Base-by-base conservation (phyloP, 2,888 invertebrate genomes). In the Sarcophaga rosellei region DNA sequence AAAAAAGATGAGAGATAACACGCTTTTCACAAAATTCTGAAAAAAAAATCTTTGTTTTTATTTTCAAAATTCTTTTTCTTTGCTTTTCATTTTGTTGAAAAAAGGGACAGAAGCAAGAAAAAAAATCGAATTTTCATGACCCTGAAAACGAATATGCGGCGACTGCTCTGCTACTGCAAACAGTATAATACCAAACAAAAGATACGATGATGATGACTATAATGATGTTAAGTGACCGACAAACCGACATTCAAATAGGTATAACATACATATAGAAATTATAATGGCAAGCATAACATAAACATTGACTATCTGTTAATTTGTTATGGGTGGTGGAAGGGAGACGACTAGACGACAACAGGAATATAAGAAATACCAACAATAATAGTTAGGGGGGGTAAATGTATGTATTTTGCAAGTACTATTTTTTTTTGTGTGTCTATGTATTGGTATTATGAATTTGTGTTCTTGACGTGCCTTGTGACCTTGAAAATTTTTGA, bases 101-200 rank as follows among this genome's bases (percentile, higher is more conserved):
- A 17, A 68, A 63, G 23, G 53, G n/a, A 79, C 57, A 59, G 47
- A 53, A 53, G 15, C 68, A 15, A 69, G 57, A 61, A 70, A 75
- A 78, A 89, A 91, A 91, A 91, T 91, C 90, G 91, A 91, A 91
- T 91, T 91, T 91, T 90, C 91, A 89, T 91, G 91, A 91, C 91
- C 91, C 91, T 91, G 91, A 91, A 91, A 90, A 87, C 87, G 87
- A 88, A 75, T 88, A 88, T 88, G 84, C 87, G 61, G 62, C 53
- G 35, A 10, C 35, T 10, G 35, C 35, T 35, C 35, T 35, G 35
- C 35, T 35, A 35, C 35, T 10, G 35, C 35, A 35, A 35, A 35
- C 35, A 35, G 35, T 10, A 35, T 35, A 63, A 47, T 4, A 75
- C 23, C 21, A 66, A 78, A 73, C 17, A 78, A 84, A 59, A 45